Evolutionary conservation across 2,797 vertebrate species (phyloP).

Genomic region (Anomalospiza imberbis): DNA sequence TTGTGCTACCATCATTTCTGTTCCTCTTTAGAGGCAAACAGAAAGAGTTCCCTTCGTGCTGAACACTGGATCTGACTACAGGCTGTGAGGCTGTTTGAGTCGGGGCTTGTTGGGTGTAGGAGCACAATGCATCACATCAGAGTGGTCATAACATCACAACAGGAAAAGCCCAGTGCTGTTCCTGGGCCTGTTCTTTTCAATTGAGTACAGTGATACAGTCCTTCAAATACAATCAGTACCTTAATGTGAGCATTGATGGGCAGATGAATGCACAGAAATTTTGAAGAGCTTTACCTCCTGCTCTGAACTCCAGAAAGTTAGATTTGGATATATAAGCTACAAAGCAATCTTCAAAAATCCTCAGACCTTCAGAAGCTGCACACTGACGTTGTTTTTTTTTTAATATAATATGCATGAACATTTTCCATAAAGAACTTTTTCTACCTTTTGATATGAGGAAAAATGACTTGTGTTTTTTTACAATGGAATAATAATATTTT

Average conservation of each 20-base stretch:
- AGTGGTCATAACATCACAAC: background rate
- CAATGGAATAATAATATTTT: background rate
- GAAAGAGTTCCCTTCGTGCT: background rate
- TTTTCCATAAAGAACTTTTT: background rate
- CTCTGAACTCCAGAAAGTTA: background rate
- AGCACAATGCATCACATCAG: background rate
- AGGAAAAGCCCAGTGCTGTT: background rate
- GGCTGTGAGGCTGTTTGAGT: rapidly evolving
- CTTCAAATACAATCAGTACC: background rate
- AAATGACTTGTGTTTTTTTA: background rate
- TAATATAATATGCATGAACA: background rate
- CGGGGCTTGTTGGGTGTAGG: too few species aligned
- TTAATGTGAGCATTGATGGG: rapidly evolving
- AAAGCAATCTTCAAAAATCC: background rate
- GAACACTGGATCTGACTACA: background rate
- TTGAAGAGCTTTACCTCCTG: background rate
- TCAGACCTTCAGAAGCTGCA: background rate
- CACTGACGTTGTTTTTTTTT: background rate
- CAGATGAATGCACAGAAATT: background rate
- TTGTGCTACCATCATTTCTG: background rate
- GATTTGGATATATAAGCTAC: background rate
- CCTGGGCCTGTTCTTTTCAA: background rate
- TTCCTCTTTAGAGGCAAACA: background rate
- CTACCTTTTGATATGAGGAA: background rate
- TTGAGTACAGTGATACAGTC: background rate